A percentile compares a stretch with the other conserved stretches of the same genome.
Conservation (phyloP, 2,113 vertebrate genomes). For the Pelvicachromis taeniatus region DNA sequence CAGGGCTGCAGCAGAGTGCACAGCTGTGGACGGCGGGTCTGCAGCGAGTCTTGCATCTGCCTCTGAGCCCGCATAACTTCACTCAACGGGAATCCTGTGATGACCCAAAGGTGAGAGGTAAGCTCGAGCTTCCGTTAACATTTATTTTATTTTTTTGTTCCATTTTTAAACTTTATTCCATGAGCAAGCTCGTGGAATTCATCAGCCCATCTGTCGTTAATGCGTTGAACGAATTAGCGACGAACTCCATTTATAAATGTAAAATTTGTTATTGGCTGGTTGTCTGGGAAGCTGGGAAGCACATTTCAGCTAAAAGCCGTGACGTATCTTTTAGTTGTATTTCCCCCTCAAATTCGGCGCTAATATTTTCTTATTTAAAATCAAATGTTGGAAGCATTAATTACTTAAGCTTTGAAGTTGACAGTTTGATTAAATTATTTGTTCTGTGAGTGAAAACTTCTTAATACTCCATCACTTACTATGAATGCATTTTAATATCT, state of each 20-base stretch:
- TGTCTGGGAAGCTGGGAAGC: background rate
- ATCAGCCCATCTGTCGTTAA: too few species aligned
- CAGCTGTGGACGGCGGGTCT: background rate
- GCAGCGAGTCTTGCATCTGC: background rate
- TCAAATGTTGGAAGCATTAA: background rate
- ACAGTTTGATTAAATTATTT: background rate
- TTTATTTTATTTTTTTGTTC: background rate
- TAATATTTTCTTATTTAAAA: background rate
- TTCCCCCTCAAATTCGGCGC: background rate
- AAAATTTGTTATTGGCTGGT: background rate
- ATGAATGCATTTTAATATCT: background rate
- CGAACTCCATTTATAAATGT: background rate
- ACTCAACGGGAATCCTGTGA: background rate
- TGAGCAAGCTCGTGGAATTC: background rate
- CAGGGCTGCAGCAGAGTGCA: background rate
- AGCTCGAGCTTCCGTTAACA: background rate
- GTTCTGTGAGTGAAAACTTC: background rate
- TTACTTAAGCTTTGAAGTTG: background rate
- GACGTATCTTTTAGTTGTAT: background rate
- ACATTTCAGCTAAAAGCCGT: background rate
- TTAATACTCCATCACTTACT: background rate
- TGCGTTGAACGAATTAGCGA: background rate
- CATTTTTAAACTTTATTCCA: background rate
- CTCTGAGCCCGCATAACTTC: background rate
- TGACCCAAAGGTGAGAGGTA: slow-evolving; percentile 14